phyloP scores from a whole-genome alignment of 2,113 vertebrate species.

The sheep (Ovis aries) region ARS-UI_Ramb_v3.0 NC_056055.1:126765501-126766000 shows the following conservation, averaged over 20 bases:
- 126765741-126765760: not conserved
- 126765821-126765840: conserved; percentile 24
- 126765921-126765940: not conserved
- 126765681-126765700: too few relatives aligned
- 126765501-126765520: not conserved
- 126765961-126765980: not conserved
- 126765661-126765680: too few relatives aligned
- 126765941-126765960: not conserved
- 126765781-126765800: not conserved
- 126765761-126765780: not conserved
- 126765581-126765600: too few relatives aligned
- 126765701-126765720: too few relatives aligned
- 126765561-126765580: too few relatives aligned
- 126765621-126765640: too few relatives aligned
- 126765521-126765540: not conserved
- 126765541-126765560: not conserved
- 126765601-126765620: too few relatives aligned
- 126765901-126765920: not conserved
- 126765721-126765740: too few relatives aligned
- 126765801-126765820: conserved; percentile 17
- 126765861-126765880: not conserved
- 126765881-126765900: not conserved
- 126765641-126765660: too few relatives aligned
- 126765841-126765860: not conserved
- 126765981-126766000: conserved; percentile 34